These are phyloP conservation scores for Drosophila rubida DNA, from an alignment of 2,888 invertebrate species.

Conservation along the genomic window DNA sequence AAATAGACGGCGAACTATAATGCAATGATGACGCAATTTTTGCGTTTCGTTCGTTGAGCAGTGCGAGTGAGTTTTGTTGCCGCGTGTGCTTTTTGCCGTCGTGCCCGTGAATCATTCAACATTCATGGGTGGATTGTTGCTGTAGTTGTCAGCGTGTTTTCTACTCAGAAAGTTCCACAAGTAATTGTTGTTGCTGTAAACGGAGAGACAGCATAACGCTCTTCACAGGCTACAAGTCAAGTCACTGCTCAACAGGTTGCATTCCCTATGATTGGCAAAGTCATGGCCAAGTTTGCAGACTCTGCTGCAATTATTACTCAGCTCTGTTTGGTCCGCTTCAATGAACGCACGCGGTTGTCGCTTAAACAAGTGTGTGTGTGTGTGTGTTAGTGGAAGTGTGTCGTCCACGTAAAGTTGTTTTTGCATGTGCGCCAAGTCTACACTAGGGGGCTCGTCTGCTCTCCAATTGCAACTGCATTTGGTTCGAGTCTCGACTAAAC, in stretches of 20 bases:
- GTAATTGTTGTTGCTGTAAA: slow-evolving; percentile 7
- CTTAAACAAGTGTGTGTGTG: not conserved
- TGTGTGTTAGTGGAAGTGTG: slow-evolving; percentile 15
- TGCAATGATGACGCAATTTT: slow-evolving; percentile 72
- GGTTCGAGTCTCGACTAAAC: slow-evolving; percentile 53
- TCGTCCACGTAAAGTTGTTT: slow-evolving; percentile 45
- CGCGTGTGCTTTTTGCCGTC: slow-evolving; percentile 68
- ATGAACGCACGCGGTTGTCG: slow-evolving; percentile 57
- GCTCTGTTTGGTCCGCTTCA: slow-evolving; percentile 41
- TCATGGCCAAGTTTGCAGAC: slow-evolving; percentile 24
- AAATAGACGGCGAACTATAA: slow-evolving; percentile 20
- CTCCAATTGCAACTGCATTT: slow-evolving; percentile 47
- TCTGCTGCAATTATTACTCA: slow-evolving; percentile 11
- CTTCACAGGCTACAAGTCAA: not conserved
- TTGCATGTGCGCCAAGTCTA: slow-evolving; percentile 47
- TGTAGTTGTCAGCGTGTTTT: slow-evolving; percentile 27
- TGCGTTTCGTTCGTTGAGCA: slow-evolving; percentile 12
- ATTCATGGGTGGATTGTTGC: slow-evolving; percentile 15
- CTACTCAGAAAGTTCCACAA: slow-evolving; percentile 20
- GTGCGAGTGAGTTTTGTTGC: slow-evolving; percentile 34
- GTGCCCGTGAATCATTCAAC: slow-evolving; percentile 58
- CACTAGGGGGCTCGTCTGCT: slow-evolving; percentile 68
- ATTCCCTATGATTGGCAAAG: slow-evolving; percentile 3
- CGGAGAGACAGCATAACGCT: not conserved
- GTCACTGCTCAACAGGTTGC: slow-evolving; percentile 45